Base-by-base conservation (phyloP, 2,888 invertebrate species). In the Lithophane socia region DNA sequence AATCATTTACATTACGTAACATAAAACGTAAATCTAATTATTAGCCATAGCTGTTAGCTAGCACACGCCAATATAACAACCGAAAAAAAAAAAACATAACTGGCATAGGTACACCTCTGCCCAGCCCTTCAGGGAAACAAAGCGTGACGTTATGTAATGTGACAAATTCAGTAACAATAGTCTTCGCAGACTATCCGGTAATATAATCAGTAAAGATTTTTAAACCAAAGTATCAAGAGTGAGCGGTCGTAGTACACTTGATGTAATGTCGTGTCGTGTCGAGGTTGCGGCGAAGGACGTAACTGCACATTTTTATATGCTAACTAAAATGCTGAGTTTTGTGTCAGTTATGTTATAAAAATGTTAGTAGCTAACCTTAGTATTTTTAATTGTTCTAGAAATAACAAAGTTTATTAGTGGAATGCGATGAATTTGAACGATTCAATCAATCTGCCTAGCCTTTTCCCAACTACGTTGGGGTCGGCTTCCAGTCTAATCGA, bases 221-320 rank as follows among this genome's bases (percentile, higher is more conserved):
- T 44, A 24, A 4, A 10, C 5, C 3, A 1, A 75, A 82, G 82
- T 72, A 83, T 83, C 87, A 81, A 86, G 68, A 65, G 3, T 0
- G 10, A 4, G 1, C n/a, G 61, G 74, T 74, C 82, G 74, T 16
- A 18, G 76, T 83, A 77, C 52, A 77, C 12, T 56, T 54, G 64
- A 72, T 65, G 79, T 79, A 61, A 67, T 58, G 21, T 37, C 67
- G 63, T 58, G 75, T 37, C 74, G 79, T 58, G 75, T 37, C 74
- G 79, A 63, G 68, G 71, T 42, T 65, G 60, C 58, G 12, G 13
- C 18, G 77, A 82, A 82, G 79, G 79, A 83, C 75, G 65, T 47
- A 66, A 66, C 68, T 70, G 72, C 61, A 73, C 69, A 77, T 68
- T 68, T 69, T 82, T 77, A 44, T 74, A 58, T 56, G 67, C 16